These are phyloP conservation scores for Oceanodroma tethys DNA, from an alignment of 2,113 vertebrate genomes.

Conservation along the genomic window DNA sequence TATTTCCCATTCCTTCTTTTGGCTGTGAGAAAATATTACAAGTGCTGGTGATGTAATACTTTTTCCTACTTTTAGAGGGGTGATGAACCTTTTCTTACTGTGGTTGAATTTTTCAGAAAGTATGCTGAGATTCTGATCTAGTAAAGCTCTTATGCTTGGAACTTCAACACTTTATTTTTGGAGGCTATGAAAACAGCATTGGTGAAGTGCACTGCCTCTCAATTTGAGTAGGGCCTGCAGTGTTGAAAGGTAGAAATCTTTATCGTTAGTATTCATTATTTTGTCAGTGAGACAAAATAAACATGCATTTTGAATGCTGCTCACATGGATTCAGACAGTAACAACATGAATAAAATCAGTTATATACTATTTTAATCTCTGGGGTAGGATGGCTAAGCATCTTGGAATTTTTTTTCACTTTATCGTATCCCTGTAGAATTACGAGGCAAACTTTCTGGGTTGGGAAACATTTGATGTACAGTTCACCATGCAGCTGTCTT, in stretches of 20 bases:
- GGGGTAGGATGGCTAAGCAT: neutral
- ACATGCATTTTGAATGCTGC: neutral
- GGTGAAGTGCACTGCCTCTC: neutral
- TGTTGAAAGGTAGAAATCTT: neutral
- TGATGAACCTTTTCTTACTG: neutral
- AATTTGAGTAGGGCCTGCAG: neutral
- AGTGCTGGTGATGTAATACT: neutral
- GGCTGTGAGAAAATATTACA: neutral
- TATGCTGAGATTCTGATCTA: neutral
- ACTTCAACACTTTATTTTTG: neutral
- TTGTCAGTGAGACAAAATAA: slow-evolving; percentile 21
- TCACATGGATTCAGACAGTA: neutral
- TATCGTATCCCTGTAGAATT: neutral
- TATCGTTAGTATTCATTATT: neutral
- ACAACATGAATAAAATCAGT: neutral
- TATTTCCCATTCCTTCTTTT: neutral
- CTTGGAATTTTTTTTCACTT: neutral
- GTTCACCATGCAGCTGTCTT: neutral
- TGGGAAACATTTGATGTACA: neutral
- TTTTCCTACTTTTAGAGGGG: neutral
- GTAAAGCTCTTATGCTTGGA: neutral
- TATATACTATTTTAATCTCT: neutral
- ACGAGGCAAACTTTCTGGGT: neutral
- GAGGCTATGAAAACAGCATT: neutral
- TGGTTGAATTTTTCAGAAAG: slow-evolving; percentile 3